These are phyloP conservation scores for Dryoscopus gambensis DNA, from an alignment of 2,113 vertebrate genomes.

Conservation along the genomic window DNA sequence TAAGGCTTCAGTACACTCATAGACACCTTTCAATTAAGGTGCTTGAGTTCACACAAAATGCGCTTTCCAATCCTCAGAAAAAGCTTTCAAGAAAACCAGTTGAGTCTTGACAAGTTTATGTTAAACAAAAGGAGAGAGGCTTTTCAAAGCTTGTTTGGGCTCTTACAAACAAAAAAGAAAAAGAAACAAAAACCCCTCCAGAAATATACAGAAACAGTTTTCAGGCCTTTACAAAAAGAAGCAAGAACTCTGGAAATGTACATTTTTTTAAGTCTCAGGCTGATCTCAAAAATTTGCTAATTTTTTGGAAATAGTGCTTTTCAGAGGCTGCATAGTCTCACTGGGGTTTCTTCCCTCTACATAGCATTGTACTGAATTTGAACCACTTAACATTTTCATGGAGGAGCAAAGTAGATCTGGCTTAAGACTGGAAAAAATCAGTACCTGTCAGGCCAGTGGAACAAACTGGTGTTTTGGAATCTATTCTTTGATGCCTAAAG, in stretches of 20 bases:
- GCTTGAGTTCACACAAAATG: constrained; percentile 3
- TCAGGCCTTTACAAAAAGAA: neutral
- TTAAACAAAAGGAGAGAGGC: neutral
- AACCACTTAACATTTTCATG: neutral
- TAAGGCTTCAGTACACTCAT: neutral
- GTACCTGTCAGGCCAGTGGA: neutral
- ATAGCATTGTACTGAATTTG: neutral
- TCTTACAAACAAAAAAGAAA: neutral
- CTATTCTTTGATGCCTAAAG: neutral
- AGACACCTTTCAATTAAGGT: constrained; percentile 38
- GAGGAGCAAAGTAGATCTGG: neutral
- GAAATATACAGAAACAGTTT: neutral
- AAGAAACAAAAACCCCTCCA: accelerated
- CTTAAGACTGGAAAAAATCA: neutral
- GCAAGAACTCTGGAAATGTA: neutral
- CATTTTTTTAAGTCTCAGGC: neutral
- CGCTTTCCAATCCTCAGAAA: neutral
- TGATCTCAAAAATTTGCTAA: neutral
- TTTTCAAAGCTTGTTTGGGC: neutral
- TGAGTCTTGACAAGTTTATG: neutral
- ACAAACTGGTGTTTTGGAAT: neutral
- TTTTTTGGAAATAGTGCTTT: neutral
- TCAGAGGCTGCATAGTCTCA: neutral
- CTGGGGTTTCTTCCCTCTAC: neutral
- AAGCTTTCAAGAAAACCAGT: neutral